Percentiles rank a stretch among this genome's conserved stretches.
Evolutionary conservation across 2,888 invertebrate genomes (phyloP).

Genomic region (Pyrgus malvae): DNA sequence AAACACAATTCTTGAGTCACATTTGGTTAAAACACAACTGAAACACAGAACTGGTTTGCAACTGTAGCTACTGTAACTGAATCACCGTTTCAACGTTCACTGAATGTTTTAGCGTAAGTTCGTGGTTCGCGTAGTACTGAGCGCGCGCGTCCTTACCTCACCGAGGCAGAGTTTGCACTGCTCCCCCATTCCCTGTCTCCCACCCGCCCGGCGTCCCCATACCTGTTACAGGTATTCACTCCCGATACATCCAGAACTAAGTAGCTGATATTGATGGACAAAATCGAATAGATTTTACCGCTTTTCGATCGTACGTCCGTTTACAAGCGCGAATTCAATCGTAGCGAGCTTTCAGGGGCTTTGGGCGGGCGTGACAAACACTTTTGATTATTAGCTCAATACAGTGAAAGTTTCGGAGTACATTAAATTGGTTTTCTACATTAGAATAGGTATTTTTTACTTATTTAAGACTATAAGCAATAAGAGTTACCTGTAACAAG

Average conservation of each 20-base stretch:
- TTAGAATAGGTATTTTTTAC: no score
- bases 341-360: constrained; percentile 4
- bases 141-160: constrained; percentile 54
- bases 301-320: constrained; percentile 5
- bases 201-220: constrained; percentile 45
- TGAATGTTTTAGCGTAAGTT: constrained; percentile 36
- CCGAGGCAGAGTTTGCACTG: constrained; percentile 67
- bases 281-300: constrained; percentile 64
- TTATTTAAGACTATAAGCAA: no score
- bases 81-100: constrained; percentile 29
- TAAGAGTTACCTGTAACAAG: no score
- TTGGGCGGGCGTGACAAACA: constrained; percentile 19
- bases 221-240: constrained; percentile 72
- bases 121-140: constrained; percentile 42
- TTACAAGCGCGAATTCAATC: constrained; percentile 5
- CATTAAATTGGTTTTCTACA: no score
- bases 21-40: not conserved
- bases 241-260: constrained; percentile 61
- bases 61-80: no score
- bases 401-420: not conserved
- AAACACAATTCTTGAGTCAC: constrained; percentile 2
- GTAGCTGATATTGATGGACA: constrained; percentile 77
- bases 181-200: constrained; percentile 54
- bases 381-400: not conserved
- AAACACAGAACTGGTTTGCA: constrained; percentile 15